Evolutionary conservation across 2,797 vertebrate genomes (phyloP).

Genomic region (Loris lydekkerianus): DNA sequence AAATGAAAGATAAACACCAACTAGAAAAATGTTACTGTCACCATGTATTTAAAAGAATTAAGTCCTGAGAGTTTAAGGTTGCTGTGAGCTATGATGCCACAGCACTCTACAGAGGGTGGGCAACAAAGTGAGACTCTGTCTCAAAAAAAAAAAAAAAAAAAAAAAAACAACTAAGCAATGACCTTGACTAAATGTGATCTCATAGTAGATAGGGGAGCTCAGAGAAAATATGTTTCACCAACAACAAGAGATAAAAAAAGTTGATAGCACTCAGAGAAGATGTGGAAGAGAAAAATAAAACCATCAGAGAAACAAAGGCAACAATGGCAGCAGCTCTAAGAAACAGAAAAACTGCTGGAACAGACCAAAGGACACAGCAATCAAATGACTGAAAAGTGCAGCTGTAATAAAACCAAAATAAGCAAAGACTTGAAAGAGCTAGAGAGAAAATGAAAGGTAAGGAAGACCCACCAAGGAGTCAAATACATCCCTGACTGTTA

Average conservation of each 20-base stretch:
- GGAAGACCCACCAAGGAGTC: neutral
- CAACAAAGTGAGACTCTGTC: too few relatives aligned
- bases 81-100: too few relatives aligned
- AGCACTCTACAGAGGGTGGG: too few relatives aligned
- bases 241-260: neutral
- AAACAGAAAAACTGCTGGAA: neutral
- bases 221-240: neutral
- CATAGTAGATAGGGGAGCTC: neutral
- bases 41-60: too few relatives aligned
- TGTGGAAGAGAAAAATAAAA: neutral
- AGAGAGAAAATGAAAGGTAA: neutral
- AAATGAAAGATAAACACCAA: neutral
- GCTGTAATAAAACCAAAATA: neutral
- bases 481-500: neutral
- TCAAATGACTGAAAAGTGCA: neutral
- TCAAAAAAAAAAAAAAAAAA: too few relatives aligned
- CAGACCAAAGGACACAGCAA: fast-evolving
- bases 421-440: neutral
- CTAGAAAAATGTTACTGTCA: neutral
- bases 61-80: too few relatives aligned
- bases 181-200: neutral
- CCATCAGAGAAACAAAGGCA: neutral
- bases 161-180: neutral
- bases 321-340: neutral
- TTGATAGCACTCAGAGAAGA: neutral